These are phyloP conservation scores for Holacanthus passer DNA, from an alignment of 2,113 vertebrate species.

Conservation along the genomic window DNA sequence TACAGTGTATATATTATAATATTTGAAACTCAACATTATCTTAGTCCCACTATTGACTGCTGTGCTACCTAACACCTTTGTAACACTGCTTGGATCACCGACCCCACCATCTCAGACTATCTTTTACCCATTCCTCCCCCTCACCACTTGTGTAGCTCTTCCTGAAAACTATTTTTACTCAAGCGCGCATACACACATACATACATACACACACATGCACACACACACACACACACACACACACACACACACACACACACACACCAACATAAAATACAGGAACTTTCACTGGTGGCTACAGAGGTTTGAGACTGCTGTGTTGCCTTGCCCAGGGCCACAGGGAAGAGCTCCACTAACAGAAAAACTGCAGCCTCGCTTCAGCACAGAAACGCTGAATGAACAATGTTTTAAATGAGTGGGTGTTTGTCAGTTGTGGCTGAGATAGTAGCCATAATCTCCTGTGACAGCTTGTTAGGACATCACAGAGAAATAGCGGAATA, in stretches of 20 bases:
- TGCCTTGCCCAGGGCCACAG: constrained; percentile 4
- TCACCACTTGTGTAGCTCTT: constrained; percentile 26
- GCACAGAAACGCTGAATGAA: constrained; percentile 42
- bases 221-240: constrained; percentile 1
- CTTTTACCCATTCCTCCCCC: background rate
- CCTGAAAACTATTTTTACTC: constrained; percentile 55
- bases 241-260: background rate
- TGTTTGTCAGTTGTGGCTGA: constrained; percentile 31
- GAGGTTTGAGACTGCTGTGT: constrained; percentile 24
- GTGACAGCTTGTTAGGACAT: constrained; percentile 43
- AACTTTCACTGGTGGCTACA: constrained; percentile 25
- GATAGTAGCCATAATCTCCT: constrained; percentile 22
- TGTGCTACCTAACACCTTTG: constrained; percentile 12
- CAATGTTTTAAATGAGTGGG: constrained; percentile 32
- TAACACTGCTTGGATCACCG: background rate
- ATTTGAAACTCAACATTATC: constrained; percentile 18
- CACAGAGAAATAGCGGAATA: constrained; percentile 24
- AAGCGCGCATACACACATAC: constrained; percentile 1
- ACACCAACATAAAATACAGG: constrained; percentile 20
- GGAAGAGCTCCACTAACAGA: constrained; percentile 18
- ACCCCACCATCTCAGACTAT: background rate
- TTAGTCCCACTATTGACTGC: constrained; percentile 22
- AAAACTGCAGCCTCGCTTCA: background rate
- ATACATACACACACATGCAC: background rate
- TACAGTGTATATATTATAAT: too few relatives aligned